A percentile compares a stretch with the other conserved stretches of the same genome.
Conservation (phyloP, 2,797 vertebrate genomes). For the Sorex maritimensis region DNA sequence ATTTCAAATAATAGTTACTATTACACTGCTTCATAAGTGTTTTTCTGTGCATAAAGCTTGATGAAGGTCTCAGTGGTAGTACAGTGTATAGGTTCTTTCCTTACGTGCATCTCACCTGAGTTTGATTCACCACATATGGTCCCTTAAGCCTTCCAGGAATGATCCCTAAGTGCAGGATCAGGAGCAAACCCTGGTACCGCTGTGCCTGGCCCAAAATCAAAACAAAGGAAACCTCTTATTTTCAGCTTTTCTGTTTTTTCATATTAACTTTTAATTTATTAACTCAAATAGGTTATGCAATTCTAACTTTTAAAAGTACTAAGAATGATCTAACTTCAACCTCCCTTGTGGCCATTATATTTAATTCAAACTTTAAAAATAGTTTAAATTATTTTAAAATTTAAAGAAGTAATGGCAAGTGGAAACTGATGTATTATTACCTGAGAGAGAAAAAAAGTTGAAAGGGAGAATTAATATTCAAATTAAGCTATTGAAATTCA, state of each 20-base stretch:
- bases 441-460: neutral
- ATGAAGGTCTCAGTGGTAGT: neutral
- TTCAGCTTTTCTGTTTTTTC: neutral
- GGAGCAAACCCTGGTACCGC: no score
- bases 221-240: slow-evolving; percentile 4
- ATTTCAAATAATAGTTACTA: slow-evolving; percentile 19
- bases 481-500: slow-evolving; percentile 59
- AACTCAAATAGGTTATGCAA: slow-evolving; percentile 26
- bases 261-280: slow-evolving; percentile 53
- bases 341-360: slow-evolving; percentile 47
- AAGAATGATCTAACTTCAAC: neutral
- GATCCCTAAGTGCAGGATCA: no score
- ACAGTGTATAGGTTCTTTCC: no score
- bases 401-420: slow-evolving; percentile 5
- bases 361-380: slow-evolving; percentile 60
- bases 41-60: neutral
- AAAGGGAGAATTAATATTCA: slow-evolving; percentile 6
- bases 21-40: neutral
- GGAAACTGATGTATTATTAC: neutral
- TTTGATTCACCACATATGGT: no score
- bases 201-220: no score
- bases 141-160: no score
- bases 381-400: slow-evolving; percentile 58
- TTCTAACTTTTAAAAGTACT: slow-evolving; percentile 31
- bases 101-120: no score